A percentile compares a stretch with the other conserved stretches of the same genome.
Conservation (phyloP, 2,797 vertebrate genomes). For the Labeo calbasu region DNA sequence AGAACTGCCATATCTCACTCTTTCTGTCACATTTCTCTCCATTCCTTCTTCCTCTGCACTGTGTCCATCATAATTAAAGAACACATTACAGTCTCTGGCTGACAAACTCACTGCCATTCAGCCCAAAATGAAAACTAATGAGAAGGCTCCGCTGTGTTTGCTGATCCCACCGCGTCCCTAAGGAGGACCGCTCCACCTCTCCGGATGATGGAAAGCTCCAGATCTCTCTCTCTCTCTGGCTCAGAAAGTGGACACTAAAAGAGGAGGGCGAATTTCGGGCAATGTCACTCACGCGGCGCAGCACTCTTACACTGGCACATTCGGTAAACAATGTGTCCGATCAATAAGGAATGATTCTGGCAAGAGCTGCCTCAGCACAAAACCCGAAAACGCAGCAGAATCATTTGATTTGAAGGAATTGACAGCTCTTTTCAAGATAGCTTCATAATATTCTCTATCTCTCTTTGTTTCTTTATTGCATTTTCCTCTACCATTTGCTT, state of each 20-base stretch:
- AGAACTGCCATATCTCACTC: constrained; percentile 1
- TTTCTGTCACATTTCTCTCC: constrained; percentile 20
- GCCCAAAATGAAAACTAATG: constrained; percentile 41
- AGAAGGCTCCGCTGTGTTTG: constrained; percentile 18
- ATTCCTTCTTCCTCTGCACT: constrained; percentile 11
- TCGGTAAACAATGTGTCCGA: constrained; percentile 46
- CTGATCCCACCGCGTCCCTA: constrained; percentile 6
- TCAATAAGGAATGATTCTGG: constrained; percentile 54
- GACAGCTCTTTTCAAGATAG: constrained; percentile 37
- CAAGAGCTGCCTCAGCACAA: constrained; percentile 56
- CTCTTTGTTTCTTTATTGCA: constrained; percentile 4
- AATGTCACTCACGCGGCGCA: constrained; percentile 33
- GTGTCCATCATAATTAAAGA: constrained; percentile 47
- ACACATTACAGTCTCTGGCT: constrained; percentile 32
- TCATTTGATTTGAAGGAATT: constrained; percentile 50
- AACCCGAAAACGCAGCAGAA: constrained; percentile 33
- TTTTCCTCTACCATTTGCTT: constrained; percentile 2
- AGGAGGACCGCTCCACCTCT: constrained; percentile 16
- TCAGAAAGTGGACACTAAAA: constrained; percentile 23
- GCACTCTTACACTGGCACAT: constrained; percentile 38
- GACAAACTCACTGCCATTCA: constrained; percentile 36
- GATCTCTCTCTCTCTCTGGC: constrained; percentile 23
- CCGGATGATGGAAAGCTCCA: constrained; percentile 31
- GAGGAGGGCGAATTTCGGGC: background rate
- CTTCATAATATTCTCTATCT: background rate